Evolutionary conservation across 2,797 vertebrate genomes (phyloP).

Genomic region (Astyanax mexicanus): DNA sequence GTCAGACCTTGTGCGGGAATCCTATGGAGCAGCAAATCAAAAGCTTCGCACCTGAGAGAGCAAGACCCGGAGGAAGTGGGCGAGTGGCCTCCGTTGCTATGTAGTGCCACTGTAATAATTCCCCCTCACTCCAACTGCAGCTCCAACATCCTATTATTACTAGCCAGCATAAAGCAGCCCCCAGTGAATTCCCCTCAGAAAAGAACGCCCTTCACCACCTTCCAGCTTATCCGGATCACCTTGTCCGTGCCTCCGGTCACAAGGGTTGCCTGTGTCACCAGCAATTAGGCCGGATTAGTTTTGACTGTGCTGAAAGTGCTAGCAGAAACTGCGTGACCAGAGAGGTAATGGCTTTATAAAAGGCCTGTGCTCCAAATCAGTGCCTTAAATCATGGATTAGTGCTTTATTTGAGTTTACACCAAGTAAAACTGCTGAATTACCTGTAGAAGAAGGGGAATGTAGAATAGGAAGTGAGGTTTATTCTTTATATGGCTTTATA

Average conservation of each 20-base stretch:
- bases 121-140: slow-evolving; percentile 17
- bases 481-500: too few relatives aligned
- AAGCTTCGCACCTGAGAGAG: slow-evolving; percentile 41
- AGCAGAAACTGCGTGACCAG: slow-evolving; percentile 40
- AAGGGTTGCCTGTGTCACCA: slow-evolving; percentile 56
- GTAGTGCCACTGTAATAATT: slow-evolving; percentile 15
- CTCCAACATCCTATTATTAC: slow-evolving; percentile 42
- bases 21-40: slow-evolving; percentile 37
- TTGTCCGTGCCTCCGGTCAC: slow-evolving; percentile 14
- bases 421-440: neutral
- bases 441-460: neutral
- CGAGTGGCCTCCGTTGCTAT: slow-evolving; percentile 1
- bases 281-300: slow-evolving; percentile 77
- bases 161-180: slow-evolving; percentile 14
- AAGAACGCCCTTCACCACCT: neutral
- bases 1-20: slow-evolving; percentile 29
- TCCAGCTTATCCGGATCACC: slow-evolving; percentile 4
- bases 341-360: slow-evolving; percentile 36
- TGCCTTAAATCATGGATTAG: slow-evolving; percentile 29
- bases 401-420: slow-evolving; percentile 6
- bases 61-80: neutral
- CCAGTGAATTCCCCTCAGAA: slow-evolving; percentile 26
- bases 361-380: slow-evolving; percentile 12
- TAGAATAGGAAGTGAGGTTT: neutral
- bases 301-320: slow-evolving; percentile 68